These are phyloP conservation scores for Microchirus variegatus DNA, from an alignment of 2,797 vertebrate genomes.

Conservation along the genomic window DNA sequence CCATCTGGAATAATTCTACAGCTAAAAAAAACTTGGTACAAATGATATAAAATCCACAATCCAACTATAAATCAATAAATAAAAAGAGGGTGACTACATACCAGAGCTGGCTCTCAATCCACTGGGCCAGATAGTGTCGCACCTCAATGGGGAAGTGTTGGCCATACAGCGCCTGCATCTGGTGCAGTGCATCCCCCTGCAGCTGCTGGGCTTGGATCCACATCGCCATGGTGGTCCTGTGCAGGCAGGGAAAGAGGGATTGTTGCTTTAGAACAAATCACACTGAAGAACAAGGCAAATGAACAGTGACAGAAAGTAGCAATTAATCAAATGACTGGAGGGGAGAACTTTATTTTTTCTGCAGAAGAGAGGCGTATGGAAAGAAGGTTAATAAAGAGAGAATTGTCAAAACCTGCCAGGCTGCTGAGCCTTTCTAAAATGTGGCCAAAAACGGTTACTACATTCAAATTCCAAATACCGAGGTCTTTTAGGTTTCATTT, in stretches of 20 bases:
- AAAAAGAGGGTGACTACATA: conserved; percentile 64
- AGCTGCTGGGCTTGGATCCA: conserved; percentile 98
- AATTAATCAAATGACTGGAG: too few species aligned
- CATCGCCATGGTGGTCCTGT: conserved; percentile 85
- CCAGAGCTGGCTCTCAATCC: conserved; percentile 94
- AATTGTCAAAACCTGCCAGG: background rate
- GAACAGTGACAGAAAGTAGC: background rate
- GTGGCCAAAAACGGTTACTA: too few species aligned
- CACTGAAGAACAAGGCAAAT: background rate
- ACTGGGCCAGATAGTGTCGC: conserved; percentile 94
- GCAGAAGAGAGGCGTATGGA: background rate
- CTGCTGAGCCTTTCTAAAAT: background rate
- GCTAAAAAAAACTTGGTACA: background rate
- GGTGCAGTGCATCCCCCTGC: conserved; percentile 91
- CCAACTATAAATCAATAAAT: background rate
- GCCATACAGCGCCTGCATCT: conserved; percentile 94
- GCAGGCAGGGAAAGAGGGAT: background rate
- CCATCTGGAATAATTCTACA: background rate
- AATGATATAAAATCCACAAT: background rate
- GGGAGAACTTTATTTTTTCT: too few species aligned
- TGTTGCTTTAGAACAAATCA: background rate
- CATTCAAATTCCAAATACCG: too few species aligned
- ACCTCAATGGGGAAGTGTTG: conserved; percentile 97
- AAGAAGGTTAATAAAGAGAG: background rate
- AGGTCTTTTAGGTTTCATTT: too few species aligned